Conservation (phyloP, 2,113 vertebrate species). For the Vimba vimba region DNA sequence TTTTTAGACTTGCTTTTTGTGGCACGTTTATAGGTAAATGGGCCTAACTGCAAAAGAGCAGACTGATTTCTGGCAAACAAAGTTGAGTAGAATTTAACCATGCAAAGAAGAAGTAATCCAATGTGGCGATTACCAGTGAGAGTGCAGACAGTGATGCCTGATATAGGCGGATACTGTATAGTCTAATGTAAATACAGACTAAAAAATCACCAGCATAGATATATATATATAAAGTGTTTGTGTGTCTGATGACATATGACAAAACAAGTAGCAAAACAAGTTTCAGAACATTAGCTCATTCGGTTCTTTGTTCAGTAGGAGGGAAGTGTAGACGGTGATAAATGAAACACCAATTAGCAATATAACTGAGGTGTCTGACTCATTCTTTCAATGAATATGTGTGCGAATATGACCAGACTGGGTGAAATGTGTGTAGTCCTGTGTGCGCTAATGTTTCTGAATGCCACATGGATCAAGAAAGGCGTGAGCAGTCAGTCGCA, state of each 20-base stretch:
- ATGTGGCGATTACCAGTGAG: not conserved
- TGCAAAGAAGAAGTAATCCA: not conserved
- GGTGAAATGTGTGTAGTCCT: conserved; percentile 27
- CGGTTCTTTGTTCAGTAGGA: not conserved
- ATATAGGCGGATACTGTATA: not conserved
- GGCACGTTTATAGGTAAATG: not conserved
- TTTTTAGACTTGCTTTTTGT: not conserved
- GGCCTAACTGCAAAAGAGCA: not conserved
- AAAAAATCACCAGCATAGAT: not conserved
- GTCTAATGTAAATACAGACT: not conserved
- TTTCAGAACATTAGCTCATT: not conserved
- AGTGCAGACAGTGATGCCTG: not conserved
- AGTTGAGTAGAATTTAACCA: not conserved
- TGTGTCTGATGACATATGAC: conserved; percentile 1
- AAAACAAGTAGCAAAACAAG: conserved; percentile 4
- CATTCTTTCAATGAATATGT: not conserved
- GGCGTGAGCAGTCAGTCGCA: conserved; percentile 15
- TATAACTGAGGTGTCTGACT: conserved; percentile 1
- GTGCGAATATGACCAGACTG: not conserved
- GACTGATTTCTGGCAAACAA: not conserved
- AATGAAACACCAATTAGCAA: conserved; percentile 28
- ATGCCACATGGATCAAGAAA: not conserved
- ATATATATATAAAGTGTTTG: not conserved
- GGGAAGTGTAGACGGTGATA: not conserved
- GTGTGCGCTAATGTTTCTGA: conserved; percentile 41